Evolutionary conservation across 2,888 invertebrate species (phyloP), one percentile per base, ranked within the genome.

Genomic region (Aricia artaxerxes): DNA sequence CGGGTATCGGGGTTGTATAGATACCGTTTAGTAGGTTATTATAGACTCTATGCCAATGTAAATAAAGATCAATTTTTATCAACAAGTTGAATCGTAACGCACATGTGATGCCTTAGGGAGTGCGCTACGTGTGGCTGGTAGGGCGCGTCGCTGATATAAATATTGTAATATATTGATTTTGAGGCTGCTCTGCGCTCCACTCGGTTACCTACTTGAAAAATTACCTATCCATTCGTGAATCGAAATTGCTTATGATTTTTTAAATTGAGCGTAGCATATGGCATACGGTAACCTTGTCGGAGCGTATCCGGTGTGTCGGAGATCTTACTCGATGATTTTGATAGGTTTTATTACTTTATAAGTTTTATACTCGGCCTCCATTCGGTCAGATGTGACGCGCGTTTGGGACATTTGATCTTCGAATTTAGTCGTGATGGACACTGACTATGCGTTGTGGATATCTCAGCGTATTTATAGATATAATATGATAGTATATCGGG

Each of bases 401-500:
- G 79, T 79, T 84, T 84, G 69, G 69, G 69, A 69, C 35, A 35
- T 84, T 82, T 80, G 78, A 84, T 84, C 85, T 86, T 88, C 84
- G 87, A 88, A 87, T 86, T 88, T 88, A 88, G 90, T 82, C 82
- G 84, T 83, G 88, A 86, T 83, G 84, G 83, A 83, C 84, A 84
- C 85, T 84, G 86, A 86, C 85, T 83, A 83, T 84, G 87, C 86
- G 88, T 87, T 87, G 89, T 89, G 90, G 91, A 89, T 89, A 89
- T 87, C 84, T 88, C 85, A 86, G 86, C 87, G 87, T 89, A 87
- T 88, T 83, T 84, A 87, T 91, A 91, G 88, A 89, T 89, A 88
- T 91, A 89, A 88, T 91, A 89, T 89, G 87, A 86, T 87, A 85
- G 88, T 84, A 86, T 87, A 88, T 86, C 84, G 88, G 85, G 86